phyloP scores from a whole-genome alignment of 2,113 vertebrate genomes.

The Desmodus rotundus region DNA sequence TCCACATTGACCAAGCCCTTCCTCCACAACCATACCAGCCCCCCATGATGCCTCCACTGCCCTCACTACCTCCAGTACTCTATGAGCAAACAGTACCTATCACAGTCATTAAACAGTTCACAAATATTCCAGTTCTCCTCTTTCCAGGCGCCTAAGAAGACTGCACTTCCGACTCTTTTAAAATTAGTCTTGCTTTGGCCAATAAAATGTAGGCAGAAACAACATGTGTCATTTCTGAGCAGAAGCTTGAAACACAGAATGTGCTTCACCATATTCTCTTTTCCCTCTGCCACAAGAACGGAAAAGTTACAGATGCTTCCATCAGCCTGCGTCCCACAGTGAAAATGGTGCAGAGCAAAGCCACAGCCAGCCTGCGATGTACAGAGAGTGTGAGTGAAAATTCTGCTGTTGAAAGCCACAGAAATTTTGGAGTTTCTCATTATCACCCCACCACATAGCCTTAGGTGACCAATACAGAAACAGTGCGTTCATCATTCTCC shows the following conservation, averaged over 20 bases:
- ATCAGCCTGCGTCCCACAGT: neutral
- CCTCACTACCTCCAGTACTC: neutral
- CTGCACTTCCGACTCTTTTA: neutral
- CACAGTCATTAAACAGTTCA: neutral
- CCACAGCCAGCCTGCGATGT: neutral
- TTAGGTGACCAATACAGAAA: neutral
- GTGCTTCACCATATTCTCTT: neutral
- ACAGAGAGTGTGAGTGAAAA: neutral
- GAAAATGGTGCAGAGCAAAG: neutral
- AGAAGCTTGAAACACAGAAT: neutral
- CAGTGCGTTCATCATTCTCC: neutral
- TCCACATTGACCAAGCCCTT: neutral
- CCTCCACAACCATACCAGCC: neutral
- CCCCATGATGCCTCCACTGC: neutral
- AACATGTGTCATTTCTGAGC: slow-evolving; percentile 7
- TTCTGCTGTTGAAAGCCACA: neutral
- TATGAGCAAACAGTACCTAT: neutral
- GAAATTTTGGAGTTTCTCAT: neutral
- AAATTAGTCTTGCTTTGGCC: slow-evolving; percentile 14
- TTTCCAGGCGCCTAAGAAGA: neutral
- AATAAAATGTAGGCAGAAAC: neutral
- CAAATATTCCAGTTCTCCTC: neutral
- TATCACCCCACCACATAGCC: neutral
- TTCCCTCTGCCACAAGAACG: neutral
- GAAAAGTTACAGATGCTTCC: neutral